Conservation (phyloP, 2,113 vertebrate genomes). For the Rattus rattus region DNA sequence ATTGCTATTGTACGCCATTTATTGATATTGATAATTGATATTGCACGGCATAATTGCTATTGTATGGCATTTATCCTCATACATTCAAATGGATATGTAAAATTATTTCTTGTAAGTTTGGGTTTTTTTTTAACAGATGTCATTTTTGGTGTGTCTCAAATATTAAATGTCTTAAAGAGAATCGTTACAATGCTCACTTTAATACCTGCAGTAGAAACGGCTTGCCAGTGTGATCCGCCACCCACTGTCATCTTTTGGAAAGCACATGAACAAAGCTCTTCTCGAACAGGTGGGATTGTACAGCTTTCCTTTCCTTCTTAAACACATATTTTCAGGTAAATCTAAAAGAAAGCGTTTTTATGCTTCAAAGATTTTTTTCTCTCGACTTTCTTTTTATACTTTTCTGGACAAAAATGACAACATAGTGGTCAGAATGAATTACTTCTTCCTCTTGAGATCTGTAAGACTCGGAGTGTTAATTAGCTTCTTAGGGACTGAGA, state of each 20-base stretch:
- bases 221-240: background rate
- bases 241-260: background rate
- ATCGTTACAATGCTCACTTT: background rate
- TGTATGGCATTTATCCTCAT: background rate
- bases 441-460: background rate
- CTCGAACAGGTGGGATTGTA: slow-evolving; percentile 2
- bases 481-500: slow-evolving; percentile 40
- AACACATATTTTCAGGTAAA: slow-evolving; percentile 46
- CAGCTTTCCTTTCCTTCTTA: slow-evolving; percentile 3
- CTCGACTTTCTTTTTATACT: slow-evolving; percentile 26
- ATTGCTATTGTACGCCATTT: slow-evolving; percentile 1
- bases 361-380: slow-evolving; percentile 52
- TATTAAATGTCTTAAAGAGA: slow-evolving; percentile 36
- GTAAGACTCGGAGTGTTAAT: slow-evolving; percentile 51
- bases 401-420: slow-evolving; percentile 25
- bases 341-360: slow-evolving; percentile 54
- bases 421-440: slow-evolving; percentile 48
- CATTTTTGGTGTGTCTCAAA: background rate
- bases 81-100: slow-evolving; percentile 10
- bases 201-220: background rate
- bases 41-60: background rate
- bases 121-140: background rate
- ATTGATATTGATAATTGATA: background rate
- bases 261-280: background rate
- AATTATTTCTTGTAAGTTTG: slow-evolving; percentile 28